These are phyloP conservation scores for Crocuta crocuta DNA, from an alignment of 2,113 vertebrate species.

Conservation along the genomic window DNA sequence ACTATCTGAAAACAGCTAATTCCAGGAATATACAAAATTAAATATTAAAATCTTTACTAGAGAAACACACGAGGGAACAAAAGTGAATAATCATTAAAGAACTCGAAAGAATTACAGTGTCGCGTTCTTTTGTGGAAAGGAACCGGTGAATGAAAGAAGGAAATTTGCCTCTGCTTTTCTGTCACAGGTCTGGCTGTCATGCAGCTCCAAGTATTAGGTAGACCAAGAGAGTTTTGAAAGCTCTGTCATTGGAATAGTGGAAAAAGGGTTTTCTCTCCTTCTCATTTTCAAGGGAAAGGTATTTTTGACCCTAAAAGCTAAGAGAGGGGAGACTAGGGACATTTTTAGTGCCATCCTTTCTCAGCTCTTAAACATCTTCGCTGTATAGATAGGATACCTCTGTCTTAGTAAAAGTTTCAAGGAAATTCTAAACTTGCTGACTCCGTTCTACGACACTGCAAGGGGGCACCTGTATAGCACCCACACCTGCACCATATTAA, in stretches of 20 bases:
- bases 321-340: not conserved
- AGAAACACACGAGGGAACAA: not conserved
- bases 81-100: not conserved
- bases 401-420: not conserved
- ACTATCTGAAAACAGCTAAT: not conserved
- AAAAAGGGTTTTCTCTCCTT: not conserved
- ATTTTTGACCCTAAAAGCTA: not conserved
- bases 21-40: not conserved
- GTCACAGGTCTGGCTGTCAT: not conserved
- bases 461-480: not conserved
- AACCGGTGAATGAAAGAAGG: not conserved
- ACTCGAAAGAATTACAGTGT: not conserved
- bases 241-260: not conserved
- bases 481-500: too few relatives aligned
- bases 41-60: constrained; percentile 35
- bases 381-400: not conserved
- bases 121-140: not conserved
- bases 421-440: not conserved
- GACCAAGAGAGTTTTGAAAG: not conserved
- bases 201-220: not conserved
- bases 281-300: not conserved
- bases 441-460: not conserved
- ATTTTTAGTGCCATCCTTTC: not conserved
- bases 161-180: not conserved
- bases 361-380: not conserved